Evolutionary conservation across 37 sponge, comb jelly and placozoan species (phyloP), one percentile per base, ranked within the genome.

Genomic region (Dysidea cf. avara): DNA sequence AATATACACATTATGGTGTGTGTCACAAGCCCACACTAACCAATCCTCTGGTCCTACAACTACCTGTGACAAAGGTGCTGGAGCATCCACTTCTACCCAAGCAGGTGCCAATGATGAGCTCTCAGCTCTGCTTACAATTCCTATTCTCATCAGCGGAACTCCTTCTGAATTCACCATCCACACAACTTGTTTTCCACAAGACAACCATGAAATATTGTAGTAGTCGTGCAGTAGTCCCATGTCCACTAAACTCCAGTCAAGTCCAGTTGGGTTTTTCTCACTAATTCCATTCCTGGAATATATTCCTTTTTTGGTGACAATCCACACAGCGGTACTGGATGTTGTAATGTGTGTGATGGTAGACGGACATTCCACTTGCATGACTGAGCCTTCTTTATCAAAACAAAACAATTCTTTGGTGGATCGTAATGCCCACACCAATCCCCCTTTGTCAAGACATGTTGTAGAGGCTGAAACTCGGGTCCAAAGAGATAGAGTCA

Each of bases 1-100:
- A 20, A 79, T 81, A 51, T 92, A 96, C n/a, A 81, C 64, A 24
- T 64, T 71, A 53, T 73, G 21, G 21, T 91, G 71, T 3, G 57
- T 73, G 49, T 89, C 93, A 39, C 78, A 49, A 30, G 87, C 90
- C 97, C 97, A 96, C 32, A 96, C 93, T 6, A 82, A 33, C 87
- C 73, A 72, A 52, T 82, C 84, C 18, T 83, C 78, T 39, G 84
- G 66, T 31, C 88, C 79, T 40, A 90, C 85, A 16, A 70, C 32
- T 24, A 94, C 78, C 47, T 72, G 60, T 29, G 58, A 1, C n/a
- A 93, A 51, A 1, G 87, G 75, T 22, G 61, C 31, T 6, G 73
- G 54, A 20, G 62, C 68, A 0, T 85, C 86, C 18, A 89, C 86
- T 35, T 64, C 72, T 14, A 96, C 50, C 90, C 93, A 92, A 16